A percentile compares a stretch with the other conserved stretches of the same genome.
These are phyloP conservation scores for Tragelaphus buxtoni DNA, from an alignment of 2,113 vertebrate species.

Conservation along the genomic window DNA sequence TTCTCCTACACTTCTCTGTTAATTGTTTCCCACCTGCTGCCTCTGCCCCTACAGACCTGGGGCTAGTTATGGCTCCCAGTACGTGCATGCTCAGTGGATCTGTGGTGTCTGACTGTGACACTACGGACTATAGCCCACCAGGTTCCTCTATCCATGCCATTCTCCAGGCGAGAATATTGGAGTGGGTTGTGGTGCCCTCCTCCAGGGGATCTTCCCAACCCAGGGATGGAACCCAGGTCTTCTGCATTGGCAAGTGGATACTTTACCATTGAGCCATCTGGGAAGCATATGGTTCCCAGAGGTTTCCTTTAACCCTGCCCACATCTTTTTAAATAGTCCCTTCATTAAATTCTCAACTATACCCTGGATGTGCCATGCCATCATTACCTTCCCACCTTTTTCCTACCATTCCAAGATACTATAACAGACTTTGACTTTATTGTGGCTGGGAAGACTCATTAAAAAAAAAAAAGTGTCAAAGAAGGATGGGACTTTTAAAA, in stretches of 20 bases:
- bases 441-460: neutral
- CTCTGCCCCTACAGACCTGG: neutral
- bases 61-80: neutral
- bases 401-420: neutral
- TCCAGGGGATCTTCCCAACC: neutral
- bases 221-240: neutral
- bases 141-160: neutral
- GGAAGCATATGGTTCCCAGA: neutral
- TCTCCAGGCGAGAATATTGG: neutral
- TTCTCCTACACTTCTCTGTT: neutral
- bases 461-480: neutral
- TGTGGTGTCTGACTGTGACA: neutral
- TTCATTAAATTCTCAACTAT: conserved; percentile 4
- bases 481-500: neutral
- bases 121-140: neutral
- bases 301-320: neutral
- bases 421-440: neutral
- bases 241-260: neutral
- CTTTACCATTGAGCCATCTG: neutral
- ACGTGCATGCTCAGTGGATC: neutral
- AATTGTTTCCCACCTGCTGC: neutral
- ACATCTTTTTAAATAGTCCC: neutral
- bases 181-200: neutral
- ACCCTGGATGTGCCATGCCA: neutral
- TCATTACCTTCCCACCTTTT: neutral